phyloP scores from a whole-genome alignment of 1,140 invertebrate genomes.

The Papilio aristodemus region DNA sequence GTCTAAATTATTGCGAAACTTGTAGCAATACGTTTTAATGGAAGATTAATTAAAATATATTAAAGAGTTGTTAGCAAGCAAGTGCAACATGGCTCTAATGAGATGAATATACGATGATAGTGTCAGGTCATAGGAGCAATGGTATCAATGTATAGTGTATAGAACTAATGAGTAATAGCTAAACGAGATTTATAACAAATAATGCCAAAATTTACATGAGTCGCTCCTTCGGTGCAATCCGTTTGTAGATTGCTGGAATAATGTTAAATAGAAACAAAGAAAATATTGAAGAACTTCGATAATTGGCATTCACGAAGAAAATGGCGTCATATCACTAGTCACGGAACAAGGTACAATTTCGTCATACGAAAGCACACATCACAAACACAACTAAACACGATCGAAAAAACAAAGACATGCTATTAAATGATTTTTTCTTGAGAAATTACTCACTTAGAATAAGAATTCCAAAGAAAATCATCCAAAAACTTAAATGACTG shows the following conservation, averaged over 20 bases:
- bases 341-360: slow-evolving; percentile 78
- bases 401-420: slow-evolving; percentile 56
- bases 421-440: slow-evolving; percentile 60
- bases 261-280: slow-evolving; percentile 54
- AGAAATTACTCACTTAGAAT: slow-evolving; percentile 79
- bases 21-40: background rate
- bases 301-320: slow-evolving; percentile 81
- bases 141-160: slow-evolving; percentile 11
- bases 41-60: background rate
- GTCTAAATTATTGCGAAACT: slow-evolving; percentile 7
- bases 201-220: slow-evolving; percentile 29
- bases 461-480: slow-evolving; percentile 80
- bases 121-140: slow-evolving; percentile 7
- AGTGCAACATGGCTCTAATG: slow-evolving; percentile 27
- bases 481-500: slow-evolving; percentile 79
- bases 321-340: slow-evolving; percentile 80
- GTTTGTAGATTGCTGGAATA: slow-evolving; percentile 30
- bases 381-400: slow-evolving; percentile 62
- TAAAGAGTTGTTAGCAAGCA: background rate
- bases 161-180: slow-evolving; percentile 12
- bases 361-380: slow-evolving; percentile 69
- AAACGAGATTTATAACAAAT: slow-evolving; percentile 29
- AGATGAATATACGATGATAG: slow-evolving; percentile 26
- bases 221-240: slow-evolving; percentile 33
- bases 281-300: slow-evolving; percentile 73